Percentiles rank a stretch among this genome's conserved stretches.
Conservation (phyloP, 1,140 invertebrate genomes). For the Eubasilissa regina region DNA sequence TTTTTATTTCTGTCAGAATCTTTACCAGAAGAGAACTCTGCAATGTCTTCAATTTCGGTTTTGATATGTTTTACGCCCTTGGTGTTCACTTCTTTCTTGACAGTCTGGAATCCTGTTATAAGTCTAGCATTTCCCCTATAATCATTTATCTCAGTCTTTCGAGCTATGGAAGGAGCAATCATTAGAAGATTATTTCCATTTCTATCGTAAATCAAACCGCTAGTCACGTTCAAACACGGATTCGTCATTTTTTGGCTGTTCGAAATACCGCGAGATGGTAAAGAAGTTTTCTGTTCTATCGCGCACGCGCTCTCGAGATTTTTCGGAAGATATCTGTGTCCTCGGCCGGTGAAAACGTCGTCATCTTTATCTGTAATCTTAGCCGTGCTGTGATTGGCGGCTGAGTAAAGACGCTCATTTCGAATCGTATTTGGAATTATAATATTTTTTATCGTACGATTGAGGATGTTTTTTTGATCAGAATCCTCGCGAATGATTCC, state of each 20-base stretch:
- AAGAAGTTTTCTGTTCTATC: slow-evolving; percentile 39
- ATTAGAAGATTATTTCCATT: slow-evolving; percentile 79
- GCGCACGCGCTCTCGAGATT: not conserved
- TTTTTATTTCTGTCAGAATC: slow-evolving; percentile 44
- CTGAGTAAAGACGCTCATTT: slow-evolving; percentile 20
- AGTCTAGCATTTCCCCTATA: slow-evolving; percentile 44
- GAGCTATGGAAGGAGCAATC: slow-evolving; percentile 72
- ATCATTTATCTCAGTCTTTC: slow-evolving; percentile 56
- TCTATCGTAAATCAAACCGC: slow-evolving; percentile 70
- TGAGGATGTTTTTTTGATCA: slow-evolving; percentile 42
- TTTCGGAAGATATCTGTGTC: slow-evolving; percentile 6
- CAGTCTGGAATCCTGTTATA: slow-evolving; percentile 10
- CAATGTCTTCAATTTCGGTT: slow-evolving; percentile 52
- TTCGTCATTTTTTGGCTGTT: slow-evolving; percentile 39
- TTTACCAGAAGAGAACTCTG: slow-evolving; percentile 43
- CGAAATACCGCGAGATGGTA: slow-evolving; percentile 36
- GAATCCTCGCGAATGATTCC: slow-evolving; percentile 62
- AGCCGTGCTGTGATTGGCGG: not conserved
- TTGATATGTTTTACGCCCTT: slow-evolving; percentile 52
- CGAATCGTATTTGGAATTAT: slow-evolving; percentile 15
- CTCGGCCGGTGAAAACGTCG: slow-evolving; percentile 36
- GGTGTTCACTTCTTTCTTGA: slow-evolving; percentile 50
- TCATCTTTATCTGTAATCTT: slow-evolving; percentile 36
- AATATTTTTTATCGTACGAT: slow-evolving; percentile 46
- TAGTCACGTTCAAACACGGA: slow-evolving; percentile 46